Base-by-base conservation (phyloP, 1,140 invertebrate genomes). In the Aphelinus atriplicis region DNA sequence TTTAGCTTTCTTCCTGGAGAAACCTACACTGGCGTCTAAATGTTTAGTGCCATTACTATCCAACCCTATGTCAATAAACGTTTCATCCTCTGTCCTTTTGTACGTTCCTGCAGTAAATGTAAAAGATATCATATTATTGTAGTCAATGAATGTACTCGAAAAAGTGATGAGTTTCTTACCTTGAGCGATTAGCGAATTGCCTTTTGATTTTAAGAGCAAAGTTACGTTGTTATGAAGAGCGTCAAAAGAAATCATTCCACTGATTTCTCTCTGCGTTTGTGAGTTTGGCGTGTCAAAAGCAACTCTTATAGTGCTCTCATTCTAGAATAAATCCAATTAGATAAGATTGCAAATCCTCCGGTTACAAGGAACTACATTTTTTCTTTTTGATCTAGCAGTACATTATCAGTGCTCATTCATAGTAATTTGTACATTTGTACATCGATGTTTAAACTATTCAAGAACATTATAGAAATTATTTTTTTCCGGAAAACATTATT, bases 31-130 rank as follows among this genome's bases (percentile, higher is more conserved):
- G 79, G 91, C 90, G 80, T 93, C 92, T 51, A 94, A 89, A 80
- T 94, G 92, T 78, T 93, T 93, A 43, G 90, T 89, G 0, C 92
- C 90, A 79, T 94, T 92, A 47, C 93, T 91, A 80, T 93, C 90
- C 1, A 94, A 81, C 7, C 90, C 90, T 1, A 93, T 88, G 66
- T 92, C 89, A n/a, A 94, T 81, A 53, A 90, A 90, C 70, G 91
- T 92, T 77, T 93, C 91, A 74, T 90, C 86, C 0, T 90, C 89
- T 5, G 90, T 89, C 81, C 92, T 92, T 75, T 91, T 90, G 65
- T 93, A 93, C 48, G 89, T 90, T 0, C 92, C 92, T 84, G 83
- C 82, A 80, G 81, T 68, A 78, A 71, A 53, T 53, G 51, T 6
- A 53, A 53, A 9, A 53, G 9, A 53, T 6, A 53, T 53, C 9